Evolutionary conservation across 2,113 vertebrate genomes (phyloP).

Genomic region (Marmota flaviventris): DNA sequence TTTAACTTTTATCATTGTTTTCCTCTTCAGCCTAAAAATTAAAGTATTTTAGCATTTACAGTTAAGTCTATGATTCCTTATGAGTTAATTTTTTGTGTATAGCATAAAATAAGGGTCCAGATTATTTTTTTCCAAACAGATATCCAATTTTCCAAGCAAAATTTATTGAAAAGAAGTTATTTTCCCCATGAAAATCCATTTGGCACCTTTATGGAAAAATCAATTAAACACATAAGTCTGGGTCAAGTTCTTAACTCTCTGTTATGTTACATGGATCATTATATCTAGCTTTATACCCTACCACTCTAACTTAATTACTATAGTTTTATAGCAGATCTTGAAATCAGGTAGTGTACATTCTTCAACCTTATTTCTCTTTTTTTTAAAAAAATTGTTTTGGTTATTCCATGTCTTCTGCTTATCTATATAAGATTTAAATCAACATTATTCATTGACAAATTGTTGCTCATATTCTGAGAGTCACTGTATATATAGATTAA

Average conservation of each 20-base stretch:
- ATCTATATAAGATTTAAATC: neutral
- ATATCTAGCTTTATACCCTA: neutral
- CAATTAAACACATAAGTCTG: neutral
- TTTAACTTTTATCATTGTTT: neutral
- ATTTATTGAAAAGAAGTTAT: neutral
- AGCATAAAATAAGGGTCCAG: neutral
- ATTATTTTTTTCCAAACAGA: neutral
- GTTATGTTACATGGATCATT: neutral
- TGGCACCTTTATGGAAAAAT: neutral
- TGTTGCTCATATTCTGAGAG: neutral
- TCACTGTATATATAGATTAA: no score
- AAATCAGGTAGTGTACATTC: neutral
- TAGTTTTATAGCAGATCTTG: neutral
- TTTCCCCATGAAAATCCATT: neutral
- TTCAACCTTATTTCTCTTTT: neutral
- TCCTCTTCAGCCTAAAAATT: neutral
- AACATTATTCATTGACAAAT: neutral
- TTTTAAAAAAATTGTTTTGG: no score
- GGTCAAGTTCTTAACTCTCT: neutral
- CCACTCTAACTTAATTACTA: neutral
- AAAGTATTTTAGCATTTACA: neutral
- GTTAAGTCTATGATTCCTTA: neutral
- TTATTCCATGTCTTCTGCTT: neutral
- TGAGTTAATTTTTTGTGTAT: neutral
- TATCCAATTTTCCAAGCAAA: neutral